Evolutionary conservation across 2,888 invertebrate genomes (phyloP), one percentile per base, ranked within the genome.

Genomic region (Hartigia nigra): DNA sequence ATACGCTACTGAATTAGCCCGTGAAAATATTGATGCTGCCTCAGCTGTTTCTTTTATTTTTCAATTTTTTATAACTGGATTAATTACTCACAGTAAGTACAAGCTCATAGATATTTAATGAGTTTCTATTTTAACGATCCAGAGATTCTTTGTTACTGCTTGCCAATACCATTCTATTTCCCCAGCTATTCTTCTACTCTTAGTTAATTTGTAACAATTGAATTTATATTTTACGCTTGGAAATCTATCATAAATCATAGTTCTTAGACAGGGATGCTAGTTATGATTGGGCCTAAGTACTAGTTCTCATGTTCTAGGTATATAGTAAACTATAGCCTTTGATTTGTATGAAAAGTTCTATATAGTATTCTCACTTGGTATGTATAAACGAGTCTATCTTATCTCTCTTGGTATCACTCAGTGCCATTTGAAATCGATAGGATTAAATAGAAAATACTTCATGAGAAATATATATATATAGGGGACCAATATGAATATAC

Each of bases 381-480:
- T 55, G 9, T 55, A 14, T 32, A 32, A 72, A 32, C 72, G 31
- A 72, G 55, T 23, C 72, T 72, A 72, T 72, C 72, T 72, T 72
- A 72, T 72, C 72, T 72, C 5, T 12, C 34, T 34, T 72, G 12
- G 72, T 72, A 72, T 72, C 12, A 31, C 72, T 31, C 12, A 14
- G 23, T 72, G 12, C 72, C 72, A 72, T 32, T 72, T 32, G 72
- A 72, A 72, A 72, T 32, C 72, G 72, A 72, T 72, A 72, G 72
- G 32, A 72, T 72, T 72, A 31, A 72, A 34, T 72, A 72, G 31
- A 3, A 55, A 55, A 23, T 55, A 23, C 55, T 55, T 23, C 55
- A 55, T 23, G 23, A 3, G 23, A 55, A 2, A 5, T 39, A 55
- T 23, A 55, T 55, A 55, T 23, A 5, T 23, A 2, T 23, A 5